A percentile compares a stretch with the other conserved stretches of the same genome.
phyloP scores from a whole-genome alignment of 2,113 vertebrate genomes.

The Actenoides lindsayi region DNA sequence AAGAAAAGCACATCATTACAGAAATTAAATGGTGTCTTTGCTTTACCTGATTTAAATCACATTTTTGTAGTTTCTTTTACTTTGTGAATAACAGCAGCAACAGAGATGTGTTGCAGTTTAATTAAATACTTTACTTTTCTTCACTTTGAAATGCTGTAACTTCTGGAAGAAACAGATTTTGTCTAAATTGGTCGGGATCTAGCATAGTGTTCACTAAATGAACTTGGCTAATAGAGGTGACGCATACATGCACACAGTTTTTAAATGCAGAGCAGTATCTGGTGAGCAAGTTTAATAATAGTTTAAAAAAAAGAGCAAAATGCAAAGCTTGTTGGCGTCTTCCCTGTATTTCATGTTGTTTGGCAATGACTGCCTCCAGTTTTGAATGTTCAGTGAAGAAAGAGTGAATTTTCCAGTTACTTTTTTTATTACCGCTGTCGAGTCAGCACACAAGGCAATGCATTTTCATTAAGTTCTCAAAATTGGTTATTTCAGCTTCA shows the following conservation, averaged over 20 bases:
- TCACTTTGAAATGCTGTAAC: background rate
- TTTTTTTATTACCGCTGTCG: background rate
- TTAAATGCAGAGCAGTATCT: background rate
- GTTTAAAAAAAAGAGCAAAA: background rate
- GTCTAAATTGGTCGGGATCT: background rate
- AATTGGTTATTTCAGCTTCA: background rate
- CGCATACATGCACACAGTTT: rapidly evolving
- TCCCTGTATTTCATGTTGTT: background rate
- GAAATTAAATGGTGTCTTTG: background rate
- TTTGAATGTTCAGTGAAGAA: background rate
- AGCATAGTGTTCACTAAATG: background rate
- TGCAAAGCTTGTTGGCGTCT: background rate
- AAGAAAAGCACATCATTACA: background rate
- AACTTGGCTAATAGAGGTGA: background rate
- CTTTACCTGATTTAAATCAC: background rate
- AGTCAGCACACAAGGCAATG: background rate
- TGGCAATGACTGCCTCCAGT: background rate
- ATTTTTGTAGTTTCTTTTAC: background rate
- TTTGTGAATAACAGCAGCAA: background rate
- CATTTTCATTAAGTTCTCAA: background rate
- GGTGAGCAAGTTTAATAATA: background rate
- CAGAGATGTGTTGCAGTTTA: background rate
- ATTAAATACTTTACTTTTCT: background rate
- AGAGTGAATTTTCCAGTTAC: background rate
- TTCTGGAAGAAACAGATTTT: background rate